Evolutionary conservation across 2,113 vertebrate species (phyloP), one percentile per base, ranked within the genome.

Genomic region (Peromyscus californicus): DNA sequence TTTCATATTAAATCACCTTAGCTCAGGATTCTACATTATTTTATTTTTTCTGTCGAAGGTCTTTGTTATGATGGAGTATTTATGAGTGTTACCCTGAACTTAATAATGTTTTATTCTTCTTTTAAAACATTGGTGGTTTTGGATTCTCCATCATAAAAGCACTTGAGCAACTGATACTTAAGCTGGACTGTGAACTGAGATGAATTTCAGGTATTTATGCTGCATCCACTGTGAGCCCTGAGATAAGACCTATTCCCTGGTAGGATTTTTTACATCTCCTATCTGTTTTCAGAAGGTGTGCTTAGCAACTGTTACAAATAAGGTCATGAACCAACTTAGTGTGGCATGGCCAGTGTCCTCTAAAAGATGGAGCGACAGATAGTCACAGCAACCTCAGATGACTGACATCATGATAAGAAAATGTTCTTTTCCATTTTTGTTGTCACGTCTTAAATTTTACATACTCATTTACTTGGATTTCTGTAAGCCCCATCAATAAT

Each of bases 401-500:
- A 69, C 80, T n/a, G 78, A 89, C 93, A 75, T 51, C 61, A 42
- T 92, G 90, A 96, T 93, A 94, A 84, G 67, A 89, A 91, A 95
- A 89, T 75, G 48, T 67, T 78, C 54, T 84, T 90, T 89, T 70
- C 33, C 19, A 12, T 89, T 82, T 94, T 69, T 91, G 61, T 65
- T 91, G 83, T 84, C 69, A 72, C n/a, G 19, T 86, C 57, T 65
- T 93, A 83, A 57, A 91, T 93, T 97, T 95, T 87, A 96, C 96
- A 39, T 89, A 75, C 94, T 95, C 76, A 95, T 96, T 93, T 98
- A 83, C 97, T 96, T 94, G 91, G 78, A 57, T 70, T 75, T 97
- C 78, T 65, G 84, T 97, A 97, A 97, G 92, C 70, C 61, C 67
- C 69, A 89, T 96, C 97, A 98, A 98, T 98, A 98, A 98, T 97